Evolutionary conservation across 1,140 invertebrate genomes (phyloP), one percentile per base, ranked within the genome.

Genomic region (Lutraria rhynchaena): DNA sequence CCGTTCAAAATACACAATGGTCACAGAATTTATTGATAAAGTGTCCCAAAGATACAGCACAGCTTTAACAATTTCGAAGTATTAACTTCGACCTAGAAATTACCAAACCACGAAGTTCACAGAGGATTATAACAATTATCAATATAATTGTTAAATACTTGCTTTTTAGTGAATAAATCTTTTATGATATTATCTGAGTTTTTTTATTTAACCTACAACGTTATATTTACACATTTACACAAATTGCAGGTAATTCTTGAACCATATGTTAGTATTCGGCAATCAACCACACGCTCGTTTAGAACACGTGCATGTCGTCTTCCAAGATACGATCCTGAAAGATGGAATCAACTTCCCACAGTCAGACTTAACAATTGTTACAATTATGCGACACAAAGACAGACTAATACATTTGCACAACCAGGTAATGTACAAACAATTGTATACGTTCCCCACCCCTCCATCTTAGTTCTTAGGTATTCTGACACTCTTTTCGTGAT

Each of bases 381-480:
- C 41, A 77, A 77, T 35, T 77, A 77, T 55, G 74, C 74, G 3
- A 77, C 74, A 5, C 33, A 77, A n/a, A 37, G 74, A 33, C 57
- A 11, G 60, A 77, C 74, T n/a, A 33, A 65, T 55, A 77, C 58
- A 9, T 77, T 77, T 51, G 74, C 74, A 15, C 74, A 77, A 53
- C 74, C 74, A 65, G 74, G 74, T 77, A 7, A 74, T 31, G 46
- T 19, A 24, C 27, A 57, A 9, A 57, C 19, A 9, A 9, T 9
- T 19, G 44, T 46, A 11, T 19, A 46, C 19, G 19, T 46, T 11
- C 19, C 9, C 19, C 19, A 46, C 9, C 44, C 19, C 7, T 46
- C 7, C 7, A 7, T n/a, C 17, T n/a, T 11, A 46, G 44, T 46
- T 11, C 9, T 46, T 9, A 46, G 9, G 19, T 46, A 19, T 9